Evolutionary conservation across 2,888 invertebrate genomes (phyloP).

Genomic region (Melolontha melolontha): DNA sequence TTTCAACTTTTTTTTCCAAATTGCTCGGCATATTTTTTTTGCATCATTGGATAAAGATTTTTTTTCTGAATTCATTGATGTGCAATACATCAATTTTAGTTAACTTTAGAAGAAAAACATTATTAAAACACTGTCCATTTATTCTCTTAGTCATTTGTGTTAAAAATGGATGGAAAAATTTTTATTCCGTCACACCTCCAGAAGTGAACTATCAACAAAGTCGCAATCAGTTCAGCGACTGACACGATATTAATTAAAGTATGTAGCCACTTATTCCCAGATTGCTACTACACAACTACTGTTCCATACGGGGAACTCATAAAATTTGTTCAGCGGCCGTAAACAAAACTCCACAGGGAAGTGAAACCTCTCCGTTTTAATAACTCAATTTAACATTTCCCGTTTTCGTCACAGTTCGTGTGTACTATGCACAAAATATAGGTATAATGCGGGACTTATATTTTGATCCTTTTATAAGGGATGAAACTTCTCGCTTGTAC

Average conservation of each 20-base stretch:
- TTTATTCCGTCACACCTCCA: no score
- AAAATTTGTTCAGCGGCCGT: constrained; percentile 33
- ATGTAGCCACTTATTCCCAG: background rate
- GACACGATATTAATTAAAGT: constrained; percentile 22
- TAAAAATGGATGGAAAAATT: no score
- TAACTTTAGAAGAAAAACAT: no score
- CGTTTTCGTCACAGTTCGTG: constrained; percentile 18
- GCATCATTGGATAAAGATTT: no score
- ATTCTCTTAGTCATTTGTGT: no score
- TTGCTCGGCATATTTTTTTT: no score
- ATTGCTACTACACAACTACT: constrained; percentile 22
- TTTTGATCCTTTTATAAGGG: background rate
- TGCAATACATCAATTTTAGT: no score
- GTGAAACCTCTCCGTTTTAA: constrained; percentile 20
- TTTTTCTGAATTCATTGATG: no score
- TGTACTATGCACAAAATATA: constrained; percentile 8
- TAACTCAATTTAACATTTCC: constrained; percentile 37
- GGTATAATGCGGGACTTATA: background rate
- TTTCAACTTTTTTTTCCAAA: no score
- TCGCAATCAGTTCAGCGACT: no score
- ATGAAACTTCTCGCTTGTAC: background rate
- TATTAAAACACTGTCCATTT: no score
- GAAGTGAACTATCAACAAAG: no score
- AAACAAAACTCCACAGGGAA: constrained; percentile 28
- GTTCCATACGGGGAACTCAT: constrained; percentile 20